Conservation (phyloP, 2,797 vertebrate genomes). For the Coregonus sp. region DNA sequence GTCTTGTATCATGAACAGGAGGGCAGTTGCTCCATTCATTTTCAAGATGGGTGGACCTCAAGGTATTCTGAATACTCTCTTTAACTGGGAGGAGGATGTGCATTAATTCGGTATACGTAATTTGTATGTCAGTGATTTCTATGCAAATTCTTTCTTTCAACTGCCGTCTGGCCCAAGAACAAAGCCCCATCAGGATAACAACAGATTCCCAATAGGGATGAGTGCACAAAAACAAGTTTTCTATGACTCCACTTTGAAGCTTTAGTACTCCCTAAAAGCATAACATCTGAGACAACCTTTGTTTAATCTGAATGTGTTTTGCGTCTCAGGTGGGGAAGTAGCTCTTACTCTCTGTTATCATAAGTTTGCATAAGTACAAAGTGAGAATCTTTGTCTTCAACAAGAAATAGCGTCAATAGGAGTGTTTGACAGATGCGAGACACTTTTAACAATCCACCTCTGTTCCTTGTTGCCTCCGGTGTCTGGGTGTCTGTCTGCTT, state of each 20-base stretch:
- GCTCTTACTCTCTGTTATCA: no score
- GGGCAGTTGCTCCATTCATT: background rate
- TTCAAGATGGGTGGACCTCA: no score
- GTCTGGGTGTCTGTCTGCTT: background rate
- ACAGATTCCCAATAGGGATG: background rate
- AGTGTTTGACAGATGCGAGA: background rate
- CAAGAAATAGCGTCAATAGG: background rate
- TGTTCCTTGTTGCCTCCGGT: background rate
- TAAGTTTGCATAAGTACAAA: background rate
- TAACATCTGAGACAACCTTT: background rate
- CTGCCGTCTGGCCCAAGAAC: background rate
- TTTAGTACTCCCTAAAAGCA: background rate
- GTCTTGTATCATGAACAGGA: background rate
- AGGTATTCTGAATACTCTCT: no score
- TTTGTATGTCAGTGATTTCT: background rate
- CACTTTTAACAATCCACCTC: background rate
- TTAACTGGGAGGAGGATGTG: no score
- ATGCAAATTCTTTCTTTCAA: background rate
- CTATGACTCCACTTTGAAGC: conserved; percentile 3
- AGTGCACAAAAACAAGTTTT: background rate
- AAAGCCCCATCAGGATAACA: conserved; percentile 7
- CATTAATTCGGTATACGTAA: no score
- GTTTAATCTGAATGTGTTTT: conserved; percentile 2
- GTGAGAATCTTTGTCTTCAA: background rate
- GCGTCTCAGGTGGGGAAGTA: background rate